Evolutionary conservation across 2,888 invertebrate genomes (phyloP).

Genomic region (Maniola hyperantus): DNA sequence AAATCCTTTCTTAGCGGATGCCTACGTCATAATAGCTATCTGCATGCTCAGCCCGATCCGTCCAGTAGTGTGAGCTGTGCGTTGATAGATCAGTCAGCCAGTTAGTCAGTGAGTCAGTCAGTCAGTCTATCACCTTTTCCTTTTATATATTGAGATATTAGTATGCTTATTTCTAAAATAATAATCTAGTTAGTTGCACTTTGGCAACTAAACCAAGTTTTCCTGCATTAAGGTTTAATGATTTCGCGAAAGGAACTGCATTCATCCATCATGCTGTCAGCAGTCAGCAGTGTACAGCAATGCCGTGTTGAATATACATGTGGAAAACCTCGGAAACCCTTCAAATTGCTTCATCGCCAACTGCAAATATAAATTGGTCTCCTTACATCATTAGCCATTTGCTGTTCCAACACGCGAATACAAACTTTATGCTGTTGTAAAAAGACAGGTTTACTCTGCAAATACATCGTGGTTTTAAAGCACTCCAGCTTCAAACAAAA

Average conservation of each 20-base stretch:
- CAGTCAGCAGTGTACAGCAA: constrained; percentile 38
- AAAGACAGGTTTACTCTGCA: constrained; percentile 41
- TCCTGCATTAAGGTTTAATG: constrained; percentile 47
- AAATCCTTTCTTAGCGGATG: too few species aligned
- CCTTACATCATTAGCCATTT: constrained; percentile 52
- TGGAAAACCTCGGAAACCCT: constrained; percentile 31
- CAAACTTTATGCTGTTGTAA: constrained; percentile 41
- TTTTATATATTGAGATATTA: too few species aligned
- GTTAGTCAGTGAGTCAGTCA: too few species aligned
- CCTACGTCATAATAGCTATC: too few species aligned
- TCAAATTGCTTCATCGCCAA: constrained; percentile 39
- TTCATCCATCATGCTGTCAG: constrained; percentile 70
- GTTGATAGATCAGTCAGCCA: too few species aligned
- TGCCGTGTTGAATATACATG: constrained; percentile 28
- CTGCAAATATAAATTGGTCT: constrained; percentile 53
- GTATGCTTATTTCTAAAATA: neutral
- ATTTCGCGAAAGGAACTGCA: constrained; percentile 57
- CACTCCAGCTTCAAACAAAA: constrained; percentile 16
- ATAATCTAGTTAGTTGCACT: neutral
- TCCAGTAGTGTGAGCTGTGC: too few species aligned
- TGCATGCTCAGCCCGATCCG: too few species aligned
- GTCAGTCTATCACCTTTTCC: too few species aligned
- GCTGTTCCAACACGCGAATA: constrained; percentile 43
- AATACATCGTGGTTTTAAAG: constrained; percentile 35
- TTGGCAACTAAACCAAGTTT: constrained; percentile 15